Evolutionary conservation across 2,888 invertebrate genomes (phyloP), one percentile per base, ranked within the genome.

Genomic region (Torymus aiolomorphi): DNA sequence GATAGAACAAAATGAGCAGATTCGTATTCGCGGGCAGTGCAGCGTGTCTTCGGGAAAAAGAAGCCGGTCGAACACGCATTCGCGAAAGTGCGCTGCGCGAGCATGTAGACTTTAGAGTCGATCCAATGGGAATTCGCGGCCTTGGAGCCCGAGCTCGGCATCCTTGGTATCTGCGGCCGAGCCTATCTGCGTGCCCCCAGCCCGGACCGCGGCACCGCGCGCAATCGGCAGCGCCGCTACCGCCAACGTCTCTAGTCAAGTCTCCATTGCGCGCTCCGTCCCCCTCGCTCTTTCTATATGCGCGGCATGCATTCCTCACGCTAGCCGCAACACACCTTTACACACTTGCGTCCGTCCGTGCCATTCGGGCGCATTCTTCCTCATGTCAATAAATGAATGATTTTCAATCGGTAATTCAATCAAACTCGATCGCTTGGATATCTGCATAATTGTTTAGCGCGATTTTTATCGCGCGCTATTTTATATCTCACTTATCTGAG

Each of bases 111-210:
- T 61, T 63, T 63, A 20, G 59, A 52, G 74, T 51, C 59, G 65
- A 75, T 72, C 71, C 71, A 75, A 76, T 72, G 62, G 70, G 78
- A 65, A 69, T 69, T 63, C 70, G 71, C 75, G 77, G 75, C 85
- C 85, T 84, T 85, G 85, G 83, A 82, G n/a, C 80, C 83, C n/a
- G n/a, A n/a, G n/a, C n/a, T n/a, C 82, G 85, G 83, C 83, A 84
- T 85, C 84, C 83, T 84, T 83, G 84, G 84, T 84, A 85, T 85
- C 84, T 81, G 75, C 65, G 81, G 82, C 82, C 83, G 76, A 84
- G 84, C 83, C 83, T 82, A 82, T 11, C 31, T n/a, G 59, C 49
- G n/a, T 31, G 31, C 31, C 24, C 2, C 24, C 24, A 24, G 2
- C 4, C 31, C 31, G 4, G n/a, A n/a, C 31, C 3, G 24, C 31